phyloP scores from a whole-genome alignment of 2,113 vertebrate genomes.

The Anguilla japonica region DNA sequence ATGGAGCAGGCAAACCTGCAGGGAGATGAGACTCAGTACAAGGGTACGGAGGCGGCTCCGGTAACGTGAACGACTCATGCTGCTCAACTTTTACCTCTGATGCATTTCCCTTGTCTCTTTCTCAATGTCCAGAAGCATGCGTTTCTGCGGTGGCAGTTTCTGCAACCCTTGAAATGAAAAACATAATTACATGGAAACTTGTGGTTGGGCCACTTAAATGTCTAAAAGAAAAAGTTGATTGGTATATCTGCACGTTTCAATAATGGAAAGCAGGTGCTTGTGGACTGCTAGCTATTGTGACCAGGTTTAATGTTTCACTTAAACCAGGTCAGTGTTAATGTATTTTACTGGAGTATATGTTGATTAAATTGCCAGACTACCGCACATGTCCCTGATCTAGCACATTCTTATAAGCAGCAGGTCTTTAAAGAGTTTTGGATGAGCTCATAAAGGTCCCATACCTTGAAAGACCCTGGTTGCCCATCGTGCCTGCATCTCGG shows the following conservation, averaged over 20 bases:
- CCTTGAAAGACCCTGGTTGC: conserved; percentile 78
- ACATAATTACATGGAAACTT: conserved; percentile 4
- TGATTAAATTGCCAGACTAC: too few species aligned
- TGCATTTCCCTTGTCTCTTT: conserved; percentile 63
- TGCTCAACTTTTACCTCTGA: conserved; percentile 49
- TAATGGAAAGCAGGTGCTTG: background rate
- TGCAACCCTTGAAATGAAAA: conserved; percentile 52
- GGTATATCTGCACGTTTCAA: background rate
- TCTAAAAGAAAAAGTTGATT: too few species aligned
- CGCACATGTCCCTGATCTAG: background rate
- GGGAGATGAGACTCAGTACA: background rate
- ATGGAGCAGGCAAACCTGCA: conserved; percentile 43
- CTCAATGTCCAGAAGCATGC: conserved; percentile 69
- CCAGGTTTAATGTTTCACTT: background rate
- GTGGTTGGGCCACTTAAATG: conserved; percentile 29
- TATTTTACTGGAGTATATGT: background rate
- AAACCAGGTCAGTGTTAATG: background rate
- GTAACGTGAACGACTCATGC: background rate
- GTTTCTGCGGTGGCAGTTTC: conserved; percentile 53
- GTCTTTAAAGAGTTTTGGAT: background rate
- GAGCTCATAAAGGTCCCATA: conserved; percentile 50
- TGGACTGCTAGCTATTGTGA: background rate
- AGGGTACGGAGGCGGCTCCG: conserved; percentile 2
- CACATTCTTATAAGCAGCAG: background rate
- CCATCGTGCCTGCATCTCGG: conserved; percentile 88